Evolutionary conservation across 2,113 vertebrate species (phyloP).

Genomic region (Gallinago paraguaiae): DNA sequence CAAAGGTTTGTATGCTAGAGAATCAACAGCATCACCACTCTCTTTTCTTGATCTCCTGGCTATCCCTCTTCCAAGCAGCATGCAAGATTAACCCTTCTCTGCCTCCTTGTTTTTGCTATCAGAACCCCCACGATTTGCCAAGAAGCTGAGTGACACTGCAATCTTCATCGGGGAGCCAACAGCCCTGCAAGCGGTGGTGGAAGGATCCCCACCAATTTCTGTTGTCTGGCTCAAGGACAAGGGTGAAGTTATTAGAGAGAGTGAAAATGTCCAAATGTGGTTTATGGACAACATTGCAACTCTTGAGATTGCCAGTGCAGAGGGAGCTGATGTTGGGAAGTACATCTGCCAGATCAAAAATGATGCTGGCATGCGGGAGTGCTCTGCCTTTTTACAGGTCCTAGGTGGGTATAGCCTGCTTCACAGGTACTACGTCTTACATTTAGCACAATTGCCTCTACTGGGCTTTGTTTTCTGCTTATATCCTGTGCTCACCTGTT

Average conservation of each 20-base stretch:
- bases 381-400: slow-evolving; percentile 88
- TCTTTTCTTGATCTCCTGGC: not conserved
- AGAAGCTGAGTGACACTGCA: slow-evolving; percentile 88
- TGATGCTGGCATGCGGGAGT: slow-evolving; percentile 92
- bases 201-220: slow-evolving; percentile 91
- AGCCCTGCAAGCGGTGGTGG: slow-evolving; percentile 85
- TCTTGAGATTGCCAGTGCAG: slow-evolving; percentile 84
- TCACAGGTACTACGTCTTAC: not conserved
- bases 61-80: not conserved
- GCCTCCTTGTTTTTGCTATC: slow-evolving; percentile 65
- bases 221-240: slow-evolving; percentile 94
- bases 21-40: not conserved
- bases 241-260: slow-evolving; percentile 91
- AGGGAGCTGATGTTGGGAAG: slow-evolving; percentile 84
- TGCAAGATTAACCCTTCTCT: slow-evolving; percentile 8
- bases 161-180: slow-evolving; percentile 86
- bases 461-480: not conserved
- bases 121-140: slow-evolving; percentile 93
- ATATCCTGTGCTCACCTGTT: not conserved
- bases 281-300: slow-evolving; percentile 88
- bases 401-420: slow-evolving; percentile 86
- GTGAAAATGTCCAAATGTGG: slow-evolving; percentile 86
- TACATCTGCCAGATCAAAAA: slow-evolving; percentile 96
- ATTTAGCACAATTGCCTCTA: not conserved
- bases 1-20: slow-evolving; percentile 84